These are phyloP conservation scores for Esperia sulphurella DNA, from an alignment of 2,888 invertebrate species.

Conservation along the genomic window DNA sequence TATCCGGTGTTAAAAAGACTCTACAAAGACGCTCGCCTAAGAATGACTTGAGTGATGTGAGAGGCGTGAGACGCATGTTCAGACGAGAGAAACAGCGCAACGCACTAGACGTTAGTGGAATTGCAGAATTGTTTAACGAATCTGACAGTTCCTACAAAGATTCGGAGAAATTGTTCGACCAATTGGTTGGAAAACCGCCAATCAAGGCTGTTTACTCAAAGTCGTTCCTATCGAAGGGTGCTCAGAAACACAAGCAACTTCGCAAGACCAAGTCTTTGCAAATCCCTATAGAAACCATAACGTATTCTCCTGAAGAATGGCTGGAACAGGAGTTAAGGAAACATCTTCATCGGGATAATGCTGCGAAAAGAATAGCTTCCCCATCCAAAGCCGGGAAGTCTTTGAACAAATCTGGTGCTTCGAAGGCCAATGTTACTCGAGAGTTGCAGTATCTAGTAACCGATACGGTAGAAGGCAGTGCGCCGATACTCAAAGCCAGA, in stretches of 20 bases:
- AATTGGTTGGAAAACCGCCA: conserved; percentile 41
- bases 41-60: conserved; percentile 50
- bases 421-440: conserved; percentile 15
- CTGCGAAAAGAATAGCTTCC: background rate
- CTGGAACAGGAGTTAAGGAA: conserved; percentile 37
- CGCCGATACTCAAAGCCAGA: conserved; percentile 29
- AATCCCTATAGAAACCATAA: conserved; percentile 29
- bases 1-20: conserved; percentile 51
- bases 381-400: background rate
- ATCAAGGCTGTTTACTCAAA: conserved; percentile 47
- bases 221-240: conserved; percentile 33
- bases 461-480: conserved; percentile 38
- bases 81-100: conserved; percentile 16
- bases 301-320: conserved; percentile 49
- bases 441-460: conserved; percentile 46
- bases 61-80: conserved; percentile 48
- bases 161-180: conserved; percentile 44
- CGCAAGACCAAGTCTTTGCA: conserved; percentile 36
- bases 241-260: conserved; percentile 18
- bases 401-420: background rate
- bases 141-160: conserved; percentile 23
- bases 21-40: conserved; percentile 35
- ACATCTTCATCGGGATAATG: conserved; percentile 23
- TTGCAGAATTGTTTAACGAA: conserved; percentile 51
- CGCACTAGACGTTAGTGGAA: conserved; percentile 49